Evolutionary conservation across 2,113 vertebrate species (phyloP).

Genomic region (Felis catus): F.catus_Fca126_mat1.0 CM031413.1:12174001-12174500

Average conservation of each 20-base stretch:
- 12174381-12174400: neutral
- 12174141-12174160: neutral
- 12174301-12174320: neutral
- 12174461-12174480: too few relatives aligned
- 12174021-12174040: neutral
- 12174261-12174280: neutral
- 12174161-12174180: neutral
- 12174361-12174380: neutral
- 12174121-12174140: neutral
- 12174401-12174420: neutral
- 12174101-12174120: neutral
- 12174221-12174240: neutral
- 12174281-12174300: neutral
- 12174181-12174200: neutral
- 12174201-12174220: neutral
- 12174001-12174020: neutral
- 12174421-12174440: neutral
- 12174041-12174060: neutral
- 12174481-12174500: neutral
- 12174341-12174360: neutral
- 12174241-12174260: neutral
- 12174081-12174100: neutral
- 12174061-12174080: neutral
- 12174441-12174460: neutral
- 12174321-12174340: neutral